These are phyloP conservation scores for Corythoichthys haematopterus DNA, from an alignment of 2,113 vertebrate species.

Conservation along the genomic window DNA sequence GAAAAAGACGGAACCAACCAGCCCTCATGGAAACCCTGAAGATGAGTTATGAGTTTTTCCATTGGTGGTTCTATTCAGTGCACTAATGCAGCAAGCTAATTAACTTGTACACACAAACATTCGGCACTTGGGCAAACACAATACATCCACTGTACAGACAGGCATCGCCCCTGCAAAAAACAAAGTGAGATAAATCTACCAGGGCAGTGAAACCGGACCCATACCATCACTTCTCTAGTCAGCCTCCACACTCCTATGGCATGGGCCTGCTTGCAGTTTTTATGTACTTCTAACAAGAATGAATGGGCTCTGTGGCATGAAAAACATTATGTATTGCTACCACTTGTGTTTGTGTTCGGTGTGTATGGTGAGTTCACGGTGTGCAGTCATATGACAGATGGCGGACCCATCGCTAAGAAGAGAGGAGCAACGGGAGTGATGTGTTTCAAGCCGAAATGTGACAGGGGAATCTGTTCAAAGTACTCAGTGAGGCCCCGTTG, in stretches of 20 bases:
- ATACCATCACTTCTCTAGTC: constrained; percentile 13
- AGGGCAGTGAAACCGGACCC: constrained; percentile 20
- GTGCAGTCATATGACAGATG: constrained; percentile 52
- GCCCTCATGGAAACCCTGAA: neutral
- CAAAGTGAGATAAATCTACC: constrained; percentile 43
- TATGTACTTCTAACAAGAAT: constrained; percentile 47
- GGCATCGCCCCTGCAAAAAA: constrained; percentile 9
- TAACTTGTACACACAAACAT: constrained; percentile 15
- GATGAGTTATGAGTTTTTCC: neutral
- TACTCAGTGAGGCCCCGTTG: constrained; percentile 33
- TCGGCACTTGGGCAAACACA: neutral
- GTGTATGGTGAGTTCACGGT: constrained; percentile 3
- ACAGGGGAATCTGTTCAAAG: constrained; percentile 49
- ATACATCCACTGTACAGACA: constrained; percentile 12
- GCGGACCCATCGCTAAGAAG: constrained; percentile 35
- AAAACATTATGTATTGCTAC: constrained; percentile 9
- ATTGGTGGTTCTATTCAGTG: neutral
- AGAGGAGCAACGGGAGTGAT: constrained; percentile 38
- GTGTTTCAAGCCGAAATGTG: constrained; percentile 48
- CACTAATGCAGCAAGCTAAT: constrained; percentile 3
- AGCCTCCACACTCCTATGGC: constrained; percentile 8
- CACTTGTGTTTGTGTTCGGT: constrained; percentile 12
- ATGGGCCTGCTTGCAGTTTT: constrained; percentile 38
- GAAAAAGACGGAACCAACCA: neutral
- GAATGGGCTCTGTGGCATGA: constrained; percentile 36